Percentiles rank a stretch among this genome's conserved stretches.
Conservation (phyloP, 1,140 invertebrate species). For the Pogonomyrmex californicus region DNA sequence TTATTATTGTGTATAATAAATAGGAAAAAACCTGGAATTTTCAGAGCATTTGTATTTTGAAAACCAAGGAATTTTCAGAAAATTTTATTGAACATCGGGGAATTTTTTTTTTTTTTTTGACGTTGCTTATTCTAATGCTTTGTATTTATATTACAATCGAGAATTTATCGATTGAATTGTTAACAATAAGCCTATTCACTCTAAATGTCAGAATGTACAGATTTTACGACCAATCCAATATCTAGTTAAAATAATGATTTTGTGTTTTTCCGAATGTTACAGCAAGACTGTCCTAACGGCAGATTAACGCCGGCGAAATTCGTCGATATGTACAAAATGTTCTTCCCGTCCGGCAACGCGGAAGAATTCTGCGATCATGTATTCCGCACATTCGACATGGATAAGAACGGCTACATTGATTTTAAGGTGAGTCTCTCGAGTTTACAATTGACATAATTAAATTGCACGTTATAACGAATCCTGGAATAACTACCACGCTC, state of each 20-base stretch:
- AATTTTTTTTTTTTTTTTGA: too few species aligned
- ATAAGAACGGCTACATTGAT: slow-evolving; percentile 99
- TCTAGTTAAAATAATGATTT: not conserved
- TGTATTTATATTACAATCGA: too few species aligned
- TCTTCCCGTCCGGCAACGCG: slow-evolving; percentile 99
- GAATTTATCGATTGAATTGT: too few species aligned
- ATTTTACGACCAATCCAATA: not conserved
- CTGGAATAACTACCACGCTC: slow-evolving; percentile 27
- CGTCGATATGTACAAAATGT: slow-evolving; percentile 99
- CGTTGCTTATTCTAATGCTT: too few species aligned
- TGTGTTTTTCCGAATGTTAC: slow-evolving; percentile 82
- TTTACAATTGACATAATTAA: not conserved
- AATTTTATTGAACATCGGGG: too few species aligned
- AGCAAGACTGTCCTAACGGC: slow-evolving; percentile 99
- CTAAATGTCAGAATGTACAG: too few species aligned
- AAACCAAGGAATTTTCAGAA: too few species aligned
- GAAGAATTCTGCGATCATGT: slow-evolving; percentile 99
- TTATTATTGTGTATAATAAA: too few species aligned
- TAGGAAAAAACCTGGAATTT: too few species aligned
- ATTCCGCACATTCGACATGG: slow-evolving; percentile 99
- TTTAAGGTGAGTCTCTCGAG: slow-evolving; percentile 92
- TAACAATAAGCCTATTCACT: too few species aligned
- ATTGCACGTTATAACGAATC: not conserved
- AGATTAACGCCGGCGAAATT: slow-evolving; percentile 99
- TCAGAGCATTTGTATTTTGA: too few species aligned